Percentiles rank a stretch among this genome's conserved stretches.
Evolutionary conservation across 2,797 vertebrate genomes (phyloP).

Genomic region (Picus viridis): DNA sequence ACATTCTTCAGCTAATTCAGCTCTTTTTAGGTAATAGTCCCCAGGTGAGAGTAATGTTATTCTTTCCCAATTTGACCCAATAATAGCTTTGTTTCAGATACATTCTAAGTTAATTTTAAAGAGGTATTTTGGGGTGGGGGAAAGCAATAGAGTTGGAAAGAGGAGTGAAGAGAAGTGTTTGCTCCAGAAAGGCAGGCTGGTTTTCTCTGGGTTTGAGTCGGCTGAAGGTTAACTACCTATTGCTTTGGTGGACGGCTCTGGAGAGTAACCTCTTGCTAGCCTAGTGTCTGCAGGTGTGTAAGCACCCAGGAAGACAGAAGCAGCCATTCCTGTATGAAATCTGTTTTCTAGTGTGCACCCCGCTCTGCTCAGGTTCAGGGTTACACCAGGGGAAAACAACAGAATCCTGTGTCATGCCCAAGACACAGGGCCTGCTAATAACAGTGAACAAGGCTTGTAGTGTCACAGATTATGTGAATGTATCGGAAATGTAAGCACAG

Average conservation of each 20-base stretch:
- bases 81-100: neutral
- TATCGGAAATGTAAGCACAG: neutral
- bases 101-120: neutral
- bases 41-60: neutral
- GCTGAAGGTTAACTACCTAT: neutral
- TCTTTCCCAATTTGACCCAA: neutral
- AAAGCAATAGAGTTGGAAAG: neutral
- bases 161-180: neutral
- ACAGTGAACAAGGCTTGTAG: neutral
- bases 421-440: neutral
- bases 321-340: neutral
- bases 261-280: neutral
- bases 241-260: neutral
- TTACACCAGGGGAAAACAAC: neutral
- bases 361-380: neutral
- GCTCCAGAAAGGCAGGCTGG: neutral
- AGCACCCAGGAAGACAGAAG: neutral
- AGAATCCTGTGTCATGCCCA: neutral
- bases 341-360: neutral
- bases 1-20: neutral
- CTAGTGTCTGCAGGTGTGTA: neutral
- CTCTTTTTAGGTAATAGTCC: neutral
- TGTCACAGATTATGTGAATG: neutral
- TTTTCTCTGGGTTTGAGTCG: neutral
- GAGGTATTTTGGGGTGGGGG: neutral